A percentile compares a stretch with the other conserved stretches of the same genome.
Evolutionary conservation across 1,140 invertebrate genomes (phyloP).

Genomic region (Micrasema minimum): DNA sequence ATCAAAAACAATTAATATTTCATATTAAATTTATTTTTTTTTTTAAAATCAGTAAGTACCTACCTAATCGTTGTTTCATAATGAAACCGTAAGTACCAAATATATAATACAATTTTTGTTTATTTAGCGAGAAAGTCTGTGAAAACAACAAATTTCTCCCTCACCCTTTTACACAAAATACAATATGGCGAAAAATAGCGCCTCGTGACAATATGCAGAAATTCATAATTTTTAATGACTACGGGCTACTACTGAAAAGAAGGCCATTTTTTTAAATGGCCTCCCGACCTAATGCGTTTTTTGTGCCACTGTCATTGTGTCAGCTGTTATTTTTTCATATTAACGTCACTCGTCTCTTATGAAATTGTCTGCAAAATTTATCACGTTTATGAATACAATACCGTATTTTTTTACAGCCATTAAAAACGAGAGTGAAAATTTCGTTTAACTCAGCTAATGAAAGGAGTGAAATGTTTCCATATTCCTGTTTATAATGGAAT

Average conservation of each 20-base stretch:
- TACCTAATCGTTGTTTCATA: too few species aligned
- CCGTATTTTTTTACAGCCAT: slow-evolving; percentile 17
- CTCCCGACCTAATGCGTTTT: slow-evolving; percentile 27
- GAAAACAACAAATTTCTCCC: background rate
- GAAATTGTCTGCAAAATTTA: slow-evolving; percentile 33
- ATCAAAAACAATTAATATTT: too few species aligned
- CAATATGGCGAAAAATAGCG: slow-evolving; percentile 43
- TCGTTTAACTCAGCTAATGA: slow-evolving; percentile 1
- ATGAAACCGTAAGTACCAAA: too few species aligned
- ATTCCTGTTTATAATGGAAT: too few species aligned
- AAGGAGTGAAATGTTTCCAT: slow-evolving; percentile 3
- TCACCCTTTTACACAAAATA: background rate
- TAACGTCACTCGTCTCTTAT: slow-evolving; percentile 28
- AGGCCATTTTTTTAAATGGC: slow-evolving; percentile 25
- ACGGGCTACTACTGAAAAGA: slow-evolving; percentile 16
- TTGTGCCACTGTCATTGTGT: slow-evolving; percentile 16
- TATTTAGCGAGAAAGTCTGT: background rate
- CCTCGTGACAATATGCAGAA: slow-evolving; percentile 44
- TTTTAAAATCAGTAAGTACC: too few species aligned
- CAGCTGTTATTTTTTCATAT: slow-evolving; percentile 24
- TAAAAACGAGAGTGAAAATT: slow-evolving; percentile 18
- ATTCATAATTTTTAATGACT: slow-evolving; percentile 49
- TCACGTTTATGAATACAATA: slow-evolving; percentile 27
- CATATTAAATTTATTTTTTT: too few species aligned
- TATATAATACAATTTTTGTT: too few species aligned